Conservation (phyloP, 2,797 vertebrate species). For the Typhlichthys eigenmanni region DNA sequence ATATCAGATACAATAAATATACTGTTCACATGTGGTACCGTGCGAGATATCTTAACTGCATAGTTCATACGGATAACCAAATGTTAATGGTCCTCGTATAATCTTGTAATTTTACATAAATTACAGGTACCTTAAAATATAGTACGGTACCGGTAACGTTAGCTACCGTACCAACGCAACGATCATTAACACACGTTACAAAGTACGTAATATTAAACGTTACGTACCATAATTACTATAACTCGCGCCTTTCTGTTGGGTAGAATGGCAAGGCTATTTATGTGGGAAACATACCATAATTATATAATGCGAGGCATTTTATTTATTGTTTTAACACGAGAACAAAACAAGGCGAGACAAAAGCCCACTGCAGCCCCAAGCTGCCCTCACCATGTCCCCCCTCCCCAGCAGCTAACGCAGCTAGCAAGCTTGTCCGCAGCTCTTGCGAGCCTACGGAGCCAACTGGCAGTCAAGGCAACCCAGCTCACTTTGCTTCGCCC, state of each 20-base stretch:
- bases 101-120: slow-evolving; percentile 28
- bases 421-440: slow-evolving; percentile 40
- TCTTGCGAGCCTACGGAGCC: slow-evolving; percentile 41
- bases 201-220: neutral
- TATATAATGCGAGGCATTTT: slow-evolving; percentile 11
- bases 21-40: no score
- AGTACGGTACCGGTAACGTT: neutral
- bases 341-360: slow-evolving; percentile 72
- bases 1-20: no score
- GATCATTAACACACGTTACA: slow-evolving; percentile 35
- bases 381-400: slow-evolving; percentile 58
- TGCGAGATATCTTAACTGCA: slow-evolving; percentile 1
- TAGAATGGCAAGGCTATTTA: neutral
- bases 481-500: slow-evolving; percentile 49
- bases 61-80: no score
- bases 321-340: slow-evolving; percentile 28
- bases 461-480: slow-evolving; percentile 28
- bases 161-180: slow-evolving; percentile 23
- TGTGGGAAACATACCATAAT: neutral
- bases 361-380: slow-evolving; percentile 75
- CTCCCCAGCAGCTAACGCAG: slow-evolving; percentile 61
- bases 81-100: slow-evolving; percentile 33
- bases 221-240: neutral
- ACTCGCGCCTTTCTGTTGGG: neutral
- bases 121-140: slow-evolving; percentile 46